phyloP scores from a whole-genome alignment of 2,113 vertebrate genomes.

The Dicaeum eximium region DNA sequence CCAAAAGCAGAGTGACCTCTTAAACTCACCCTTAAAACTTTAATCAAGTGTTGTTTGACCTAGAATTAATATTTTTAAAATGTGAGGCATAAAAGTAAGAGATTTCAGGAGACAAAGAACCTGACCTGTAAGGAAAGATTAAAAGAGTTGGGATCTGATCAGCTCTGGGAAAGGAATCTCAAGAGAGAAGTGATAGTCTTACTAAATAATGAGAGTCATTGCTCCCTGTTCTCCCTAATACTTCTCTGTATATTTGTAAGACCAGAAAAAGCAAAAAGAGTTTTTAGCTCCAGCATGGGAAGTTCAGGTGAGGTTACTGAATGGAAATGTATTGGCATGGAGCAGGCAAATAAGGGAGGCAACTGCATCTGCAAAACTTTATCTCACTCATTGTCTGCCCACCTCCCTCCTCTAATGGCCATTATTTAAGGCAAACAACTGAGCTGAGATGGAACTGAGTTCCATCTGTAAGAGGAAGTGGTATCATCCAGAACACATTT shows the following conservation, averaged over 20 bases:
- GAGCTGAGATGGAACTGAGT: not conserved
- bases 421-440: not conserved
- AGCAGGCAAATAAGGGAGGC: not conserved
- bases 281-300: not conserved
- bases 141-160: not conserved
- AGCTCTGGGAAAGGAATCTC: not conserved
- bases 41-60: not conserved
- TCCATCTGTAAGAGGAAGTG: not conserved
- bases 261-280: not conserved
- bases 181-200: not conserved
- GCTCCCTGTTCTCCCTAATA: not conserved
- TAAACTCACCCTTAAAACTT: not conserved
- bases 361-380: not conserved
- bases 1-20: not conserved
- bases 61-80: not conserved
- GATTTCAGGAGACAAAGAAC: not conserved
- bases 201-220: not conserved
- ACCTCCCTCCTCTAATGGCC: not conserved
- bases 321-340: not conserved
- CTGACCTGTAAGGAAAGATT: not conserved
- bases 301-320: not conserved
- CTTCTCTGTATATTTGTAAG: not conserved
- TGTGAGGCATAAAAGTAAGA: not conserved
- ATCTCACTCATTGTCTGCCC: not conserved
- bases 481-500: not conserved